These are phyloP conservation scores for Heliothis subflexa DNA, from an alignment of 1,140 invertebrate species.

Conservation along the genomic window DNA sequence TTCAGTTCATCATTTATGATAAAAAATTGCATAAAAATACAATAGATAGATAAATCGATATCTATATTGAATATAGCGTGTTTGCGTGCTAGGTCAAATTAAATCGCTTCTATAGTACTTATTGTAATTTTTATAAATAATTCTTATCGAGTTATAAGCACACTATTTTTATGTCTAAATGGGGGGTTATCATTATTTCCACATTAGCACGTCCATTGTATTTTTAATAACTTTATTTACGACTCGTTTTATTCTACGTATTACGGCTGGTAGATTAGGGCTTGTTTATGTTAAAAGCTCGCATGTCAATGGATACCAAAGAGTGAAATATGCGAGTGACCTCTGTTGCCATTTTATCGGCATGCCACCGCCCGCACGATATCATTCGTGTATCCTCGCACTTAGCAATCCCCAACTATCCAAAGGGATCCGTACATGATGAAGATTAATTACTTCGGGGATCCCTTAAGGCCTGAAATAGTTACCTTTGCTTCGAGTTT, in stretches of 20 bases:
- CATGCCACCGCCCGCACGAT: background rate
- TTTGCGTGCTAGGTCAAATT: constrained; percentile 12
- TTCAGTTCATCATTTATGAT: background rate
- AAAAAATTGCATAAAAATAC: background rate
- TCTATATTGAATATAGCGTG: constrained; percentile 4
- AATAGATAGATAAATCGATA: background rate
- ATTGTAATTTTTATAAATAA: constrained; percentile 6
- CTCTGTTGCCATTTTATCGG: background rate
- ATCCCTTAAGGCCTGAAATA: constrained; percentile 32
- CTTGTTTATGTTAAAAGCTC: background rate
- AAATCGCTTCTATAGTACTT: background rate
- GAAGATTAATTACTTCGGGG: constrained; percentile 55
- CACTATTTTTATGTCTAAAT: background rate
- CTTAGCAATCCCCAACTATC: constrained; percentile 41
- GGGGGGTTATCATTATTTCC: background rate
- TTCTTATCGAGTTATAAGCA: background rate
- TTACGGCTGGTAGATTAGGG: background rate
- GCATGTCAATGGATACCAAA: background rate
- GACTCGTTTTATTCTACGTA: background rate
- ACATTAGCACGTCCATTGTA: background rate
- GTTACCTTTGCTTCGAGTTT: constrained; percentile 16
- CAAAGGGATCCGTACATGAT: constrained; percentile 46
- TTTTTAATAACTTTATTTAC: constrained; percentile 12
- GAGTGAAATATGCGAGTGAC: background rate
- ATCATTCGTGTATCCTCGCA: constrained; percentile 34